Percentiles rank a stretch among this genome's conserved stretches.
These are phyloP conservation scores for Venustoraphidia nigricollis DNA, from an alignment of 2,888 invertebrate species.

Conservation along the genomic window DNA sequence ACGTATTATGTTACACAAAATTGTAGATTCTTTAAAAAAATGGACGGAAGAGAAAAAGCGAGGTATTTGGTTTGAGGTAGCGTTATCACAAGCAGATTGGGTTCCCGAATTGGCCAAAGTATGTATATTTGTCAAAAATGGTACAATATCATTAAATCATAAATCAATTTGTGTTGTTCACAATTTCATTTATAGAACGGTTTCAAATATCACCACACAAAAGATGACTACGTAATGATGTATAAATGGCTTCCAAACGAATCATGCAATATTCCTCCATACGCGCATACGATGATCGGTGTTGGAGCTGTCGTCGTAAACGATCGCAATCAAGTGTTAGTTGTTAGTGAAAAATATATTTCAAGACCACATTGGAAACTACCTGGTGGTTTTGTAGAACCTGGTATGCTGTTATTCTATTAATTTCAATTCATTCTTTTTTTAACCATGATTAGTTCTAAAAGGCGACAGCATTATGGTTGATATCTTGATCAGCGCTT, in stretches of 20 bases:
- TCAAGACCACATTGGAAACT: slow-evolving; percentile 61
- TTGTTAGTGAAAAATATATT: slow-evolving; percentile 59
- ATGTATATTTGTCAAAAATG: slow-evolving; percentile 13
- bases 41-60: slow-evolving; percentile 51
- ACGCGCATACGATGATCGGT: slow-evolving; percentile 67
- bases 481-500: too few species aligned
- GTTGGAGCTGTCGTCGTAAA: slow-evolving; percentile 79
- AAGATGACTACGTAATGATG: slow-evolving; percentile 62
- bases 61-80: slow-evolving; percentile 70
- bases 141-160: slow-evolving; percentile 3
- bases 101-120: slow-evolving; percentile 60
- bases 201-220: slow-evolving; percentile 80
- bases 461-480: too few species aligned
- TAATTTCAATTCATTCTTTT: not conserved
- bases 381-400: slow-evolving; percentile 84
- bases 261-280: slow-evolving; percentile 51
- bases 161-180: slow-evolving; percentile 5
- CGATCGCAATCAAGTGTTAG: slow-evolving; percentile 57
- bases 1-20: too few species aligned
- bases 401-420: slow-evolving; percentile 34
- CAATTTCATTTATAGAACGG: slow-evolving; percentile 38
- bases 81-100: slow-evolving; percentile 53
- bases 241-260: slow-evolving; percentile 62
- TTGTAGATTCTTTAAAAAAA: slow-evolving; percentile 48
- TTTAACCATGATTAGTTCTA: not conserved